Evolutionary conservation across 1,140 invertebrate genomes (phyloP).

Genomic region (Nasonia vitripennis): DNA sequence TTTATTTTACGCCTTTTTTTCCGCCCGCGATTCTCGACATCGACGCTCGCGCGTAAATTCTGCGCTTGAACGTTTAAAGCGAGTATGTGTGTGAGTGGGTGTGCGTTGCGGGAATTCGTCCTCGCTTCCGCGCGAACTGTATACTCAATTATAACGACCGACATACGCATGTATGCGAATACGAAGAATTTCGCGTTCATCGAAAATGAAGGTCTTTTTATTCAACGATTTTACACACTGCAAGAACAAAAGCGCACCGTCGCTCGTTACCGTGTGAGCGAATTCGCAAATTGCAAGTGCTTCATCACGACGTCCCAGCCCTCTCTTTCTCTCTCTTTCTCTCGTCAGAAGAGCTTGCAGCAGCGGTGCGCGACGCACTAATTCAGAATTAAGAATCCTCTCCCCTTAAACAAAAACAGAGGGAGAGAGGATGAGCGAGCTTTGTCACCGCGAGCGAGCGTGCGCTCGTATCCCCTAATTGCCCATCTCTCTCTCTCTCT

Average conservation of each 20-base stretch:
- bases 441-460: constrained; percentile 1
- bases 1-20: background rate
- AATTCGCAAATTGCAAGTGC: constrained; percentile 18
- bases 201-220: too few relatives aligned
- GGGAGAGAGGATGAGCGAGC: background rate
- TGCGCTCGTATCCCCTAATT: constrained; percentile 47
- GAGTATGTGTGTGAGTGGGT: too few relatives aligned
- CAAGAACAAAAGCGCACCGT: too few relatives aligned
- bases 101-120: background rate
- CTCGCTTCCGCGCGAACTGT: background rate
- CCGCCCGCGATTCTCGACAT: background rate
- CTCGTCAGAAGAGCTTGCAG: background rate
- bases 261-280: constrained; percentile 8
- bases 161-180: too few relatives aligned
- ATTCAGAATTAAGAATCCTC: constrained; percentile 48
- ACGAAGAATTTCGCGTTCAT: too few relatives aligned
- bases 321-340: background rate
- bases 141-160: too few relatives aligned
- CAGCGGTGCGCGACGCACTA: background rate
- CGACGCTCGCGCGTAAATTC: background rate
- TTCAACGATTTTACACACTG: too few relatives aligned
- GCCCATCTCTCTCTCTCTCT: constrained; percentile 29
- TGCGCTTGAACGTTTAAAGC: background rate
- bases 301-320: background rate
- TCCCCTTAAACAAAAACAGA: constrained; percentile 31